These are phyloP conservation scores for Halocaridina rubra DNA, from an alignment of 2,888 invertebrate genomes.

Conservation along the genomic window DNA sequence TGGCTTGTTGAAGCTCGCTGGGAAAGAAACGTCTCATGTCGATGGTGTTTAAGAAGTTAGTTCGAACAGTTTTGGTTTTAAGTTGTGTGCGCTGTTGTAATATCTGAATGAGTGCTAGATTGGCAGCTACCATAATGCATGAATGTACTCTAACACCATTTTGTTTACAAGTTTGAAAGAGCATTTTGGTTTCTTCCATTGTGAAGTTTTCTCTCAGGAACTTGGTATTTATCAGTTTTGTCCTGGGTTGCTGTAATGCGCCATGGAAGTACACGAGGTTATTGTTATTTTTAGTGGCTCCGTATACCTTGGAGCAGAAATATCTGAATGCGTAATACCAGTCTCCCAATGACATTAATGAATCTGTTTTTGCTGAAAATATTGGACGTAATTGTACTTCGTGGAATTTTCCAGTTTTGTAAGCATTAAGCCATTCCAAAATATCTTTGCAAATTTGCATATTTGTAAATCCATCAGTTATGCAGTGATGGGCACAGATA, in stretches of 20 bases:
- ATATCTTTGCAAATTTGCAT: constrained; percentile 37
- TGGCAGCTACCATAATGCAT: constrained; percentile 18
- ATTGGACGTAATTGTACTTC: background rate
- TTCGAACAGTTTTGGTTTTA: background rate
- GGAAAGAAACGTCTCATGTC: constrained; percentile 43
- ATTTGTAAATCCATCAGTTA: constrained; percentile 42
- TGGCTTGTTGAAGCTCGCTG: constrained; percentile 6
- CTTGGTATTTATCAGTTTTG: background rate
- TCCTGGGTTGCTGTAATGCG: constrained; percentile 17
- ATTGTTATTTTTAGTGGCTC: constrained; percentile 21
- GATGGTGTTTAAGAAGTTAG: constrained; percentile 23
- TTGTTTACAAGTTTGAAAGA: constrained; percentile 23
- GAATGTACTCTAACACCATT: constrained; percentile 34
- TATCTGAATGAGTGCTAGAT: constrained; percentile 26
- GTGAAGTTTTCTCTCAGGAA: constrained; percentile 21
- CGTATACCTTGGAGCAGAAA: constrained; percentile 11
- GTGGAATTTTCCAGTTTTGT: background rate
- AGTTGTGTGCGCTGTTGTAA: background rate
- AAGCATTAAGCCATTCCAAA: constrained; percentile 22
- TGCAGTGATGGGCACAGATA: constrained; percentile 32
- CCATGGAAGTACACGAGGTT: constrained; percentile 31
- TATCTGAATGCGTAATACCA: constrained; percentile 3
- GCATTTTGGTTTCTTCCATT: background rate
- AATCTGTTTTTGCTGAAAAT: background rate
- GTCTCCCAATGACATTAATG: background rate